Conservation (phyloP, 2,113 vertebrate species). For the Salvelinus fontinalis region DNA sequence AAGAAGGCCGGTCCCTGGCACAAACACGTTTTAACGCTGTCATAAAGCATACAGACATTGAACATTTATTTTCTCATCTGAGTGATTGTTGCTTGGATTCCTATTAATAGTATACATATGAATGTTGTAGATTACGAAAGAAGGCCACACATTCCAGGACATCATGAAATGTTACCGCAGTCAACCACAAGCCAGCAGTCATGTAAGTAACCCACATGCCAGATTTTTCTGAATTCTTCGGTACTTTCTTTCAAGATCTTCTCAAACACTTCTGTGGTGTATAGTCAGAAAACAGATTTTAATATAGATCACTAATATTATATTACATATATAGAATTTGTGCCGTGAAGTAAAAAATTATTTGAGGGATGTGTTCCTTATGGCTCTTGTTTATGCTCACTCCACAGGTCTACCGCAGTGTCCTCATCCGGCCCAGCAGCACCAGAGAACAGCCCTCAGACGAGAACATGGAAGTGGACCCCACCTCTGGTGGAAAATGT, state of each 20-base stretch:
- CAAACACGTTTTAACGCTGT: no score
- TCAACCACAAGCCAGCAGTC: conserved; percentile 95
- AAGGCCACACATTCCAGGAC: conserved; percentile 93
- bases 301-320: no score
- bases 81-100: not conserved
- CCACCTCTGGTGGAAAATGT: conserved; percentile 65
- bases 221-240: not conserved
- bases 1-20: no score
- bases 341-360: no score
- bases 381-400: not conserved
- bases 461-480: conserved; percentile 77
- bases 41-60: no score
- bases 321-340: no score
- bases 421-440: conserved; percentile 77
- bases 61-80: no score
- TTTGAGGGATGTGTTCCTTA: not conserved
- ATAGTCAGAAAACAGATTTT: no score
- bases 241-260: not conserved
- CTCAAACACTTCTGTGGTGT: no score
- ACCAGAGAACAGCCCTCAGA: conserved; percentile 50
- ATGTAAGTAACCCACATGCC: conserved; percentile 75
- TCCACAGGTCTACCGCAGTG: conserved; percentile 91
- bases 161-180: conserved; percentile 99
- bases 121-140: conserved; percentile 85
- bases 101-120: not conserved